These are phyloP conservation scores for Trichogramma dendrolimi DNA, from an alignment of 2,888 invertebrate genomes.

Conservation along the genomic window DNA sequence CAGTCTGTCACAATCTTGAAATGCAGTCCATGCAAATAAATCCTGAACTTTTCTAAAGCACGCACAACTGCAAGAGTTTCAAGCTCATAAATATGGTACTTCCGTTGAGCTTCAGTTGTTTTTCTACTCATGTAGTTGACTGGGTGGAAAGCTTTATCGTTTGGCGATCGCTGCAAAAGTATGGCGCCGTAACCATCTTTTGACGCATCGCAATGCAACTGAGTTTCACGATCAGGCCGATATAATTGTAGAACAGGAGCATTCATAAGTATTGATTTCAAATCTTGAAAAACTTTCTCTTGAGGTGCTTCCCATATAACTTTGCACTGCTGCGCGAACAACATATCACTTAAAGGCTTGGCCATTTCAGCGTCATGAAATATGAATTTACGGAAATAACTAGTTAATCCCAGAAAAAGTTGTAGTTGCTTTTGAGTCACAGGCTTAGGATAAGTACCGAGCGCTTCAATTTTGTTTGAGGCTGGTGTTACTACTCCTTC, in stretches of 20 bases:
- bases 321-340: neutral
- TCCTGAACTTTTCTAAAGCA: constrained; percentile 41
- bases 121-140: too few species aligned
- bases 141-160: too few species aligned
- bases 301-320: neutral
- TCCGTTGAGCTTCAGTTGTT: neutral
- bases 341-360: neutral
- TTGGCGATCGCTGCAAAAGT: neutral
- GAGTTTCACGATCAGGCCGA: neutral
- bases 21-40: constrained; percentile 40
- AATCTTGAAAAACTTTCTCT: neutral
- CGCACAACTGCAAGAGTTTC: constrained; percentile 45
- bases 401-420: neutral
- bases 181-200: constrained; percentile 5
- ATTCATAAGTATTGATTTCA: neutral
- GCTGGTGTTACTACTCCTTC: neutral
- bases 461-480: neutral
- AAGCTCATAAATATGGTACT: constrained; percentile 43
- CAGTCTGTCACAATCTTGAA: constrained; percentile 45
- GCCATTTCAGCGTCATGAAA: neutral
- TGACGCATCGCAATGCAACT: constrained; percentile 6
- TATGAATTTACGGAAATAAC: constrained; percentile 1
- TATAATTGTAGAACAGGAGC: constrained; percentile 4
- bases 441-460: neutral
- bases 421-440: neutral